Conservation (phyloP, 2,888 invertebrate species). For the Sarcophaga carnaria region DNA sequence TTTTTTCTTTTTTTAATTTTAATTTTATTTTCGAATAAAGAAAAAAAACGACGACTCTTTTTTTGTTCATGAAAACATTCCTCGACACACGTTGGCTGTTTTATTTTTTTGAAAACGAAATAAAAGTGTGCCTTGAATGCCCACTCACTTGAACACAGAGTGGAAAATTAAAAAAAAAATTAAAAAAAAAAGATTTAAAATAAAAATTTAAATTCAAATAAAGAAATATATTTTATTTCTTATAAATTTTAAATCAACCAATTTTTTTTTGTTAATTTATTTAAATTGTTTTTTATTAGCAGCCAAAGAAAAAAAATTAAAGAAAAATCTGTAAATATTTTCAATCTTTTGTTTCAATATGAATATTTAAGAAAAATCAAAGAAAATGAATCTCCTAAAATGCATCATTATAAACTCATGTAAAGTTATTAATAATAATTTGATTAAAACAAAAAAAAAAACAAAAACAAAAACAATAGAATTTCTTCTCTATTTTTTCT, state of each 20-base stretch:
- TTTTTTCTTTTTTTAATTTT: slow-evolving; percentile 15
- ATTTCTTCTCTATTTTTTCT: no score
- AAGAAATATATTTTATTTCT: slow-evolving; percentile 21
- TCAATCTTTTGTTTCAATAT: background rate
- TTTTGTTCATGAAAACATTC: slow-evolving; percentile 41
- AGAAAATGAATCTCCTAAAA: slow-evolving; percentile 11
- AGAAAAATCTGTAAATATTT: slow-evolving; percentile 26
- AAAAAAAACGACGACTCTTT: background rate
- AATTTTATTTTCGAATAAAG: background rate
- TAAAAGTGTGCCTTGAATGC: slow-evolving; percentile 68
- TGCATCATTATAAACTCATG: slow-evolving; percentile 48
- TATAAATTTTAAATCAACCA: background rate
- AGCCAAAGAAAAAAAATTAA: background rate
- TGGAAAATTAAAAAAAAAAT: slow-evolving; percentile 14
- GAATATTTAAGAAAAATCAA: slow-evolving; percentile 2
- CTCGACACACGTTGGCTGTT: slow-evolving; percentile 57
- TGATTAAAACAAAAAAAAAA: slow-evolving; percentile 9
- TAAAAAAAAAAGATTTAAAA: no score
- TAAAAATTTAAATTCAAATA: background rate
- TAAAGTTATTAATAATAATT: slow-evolving; percentile 47
- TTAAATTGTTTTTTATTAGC: background rate
- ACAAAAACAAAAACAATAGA: no score
- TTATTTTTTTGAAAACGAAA: slow-evolving; percentile 25
- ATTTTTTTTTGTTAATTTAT: background rate
- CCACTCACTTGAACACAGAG: slow-evolving; percentile 54